Evolutionary conservation across 2,797 vertebrate species (phyloP).

Genomic region (Fistularia tabacaria): DNA sequence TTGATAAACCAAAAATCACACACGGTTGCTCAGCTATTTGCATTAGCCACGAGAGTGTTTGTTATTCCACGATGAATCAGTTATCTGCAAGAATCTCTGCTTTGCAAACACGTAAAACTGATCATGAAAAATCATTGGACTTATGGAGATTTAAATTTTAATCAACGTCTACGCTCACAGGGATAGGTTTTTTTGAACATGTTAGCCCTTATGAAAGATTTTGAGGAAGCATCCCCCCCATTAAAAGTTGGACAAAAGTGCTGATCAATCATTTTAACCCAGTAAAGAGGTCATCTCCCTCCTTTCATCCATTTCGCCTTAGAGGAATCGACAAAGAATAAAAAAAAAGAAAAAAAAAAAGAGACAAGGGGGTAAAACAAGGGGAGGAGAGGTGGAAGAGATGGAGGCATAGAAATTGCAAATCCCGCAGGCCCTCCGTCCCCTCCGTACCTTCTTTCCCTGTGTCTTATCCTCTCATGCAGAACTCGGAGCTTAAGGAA

Average conservation of each 20-base stretch:
- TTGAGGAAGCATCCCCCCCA: constrained; percentile 27
- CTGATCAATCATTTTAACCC: constrained; percentile 70
- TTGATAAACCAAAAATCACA: too few relatives aligned
- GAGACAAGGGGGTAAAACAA: constrained; percentile 45
- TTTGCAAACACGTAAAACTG: constrained; percentile 57
- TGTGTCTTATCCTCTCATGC: constrained; percentile 68
- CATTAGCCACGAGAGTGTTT: constrained; percentile 69
- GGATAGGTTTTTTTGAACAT: constrained; percentile 24
- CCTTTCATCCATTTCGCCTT: constrained; percentile 63
- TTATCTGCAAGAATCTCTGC: constrained; percentile 40
- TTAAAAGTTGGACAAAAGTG: constrained; percentile 49
- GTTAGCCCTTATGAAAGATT: constrained; percentile 30
- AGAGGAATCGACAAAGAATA: constrained; percentile 55
- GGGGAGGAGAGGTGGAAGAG: constrained; percentile 50
- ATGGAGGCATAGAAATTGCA: constrained; percentile 67
- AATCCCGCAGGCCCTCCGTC: constrained; percentile 55
- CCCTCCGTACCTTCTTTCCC: constrained; percentile 30
- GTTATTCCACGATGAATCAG: constrained; percentile 72
- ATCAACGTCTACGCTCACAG: constrained; percentile 17
- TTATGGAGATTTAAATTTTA: constrained; percentile 25
- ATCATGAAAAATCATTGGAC: constrained; percentile 32
- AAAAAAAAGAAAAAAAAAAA: constrained; percentile 50
- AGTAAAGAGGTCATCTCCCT: constrained; percentile 64
- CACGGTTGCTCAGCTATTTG: constrained; percentile 45
- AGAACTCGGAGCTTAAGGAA: constrained; percentile 73